Conservation (phyloP, 2,888 invertebrate genomes). For the Drosophila yooni region DNA sequence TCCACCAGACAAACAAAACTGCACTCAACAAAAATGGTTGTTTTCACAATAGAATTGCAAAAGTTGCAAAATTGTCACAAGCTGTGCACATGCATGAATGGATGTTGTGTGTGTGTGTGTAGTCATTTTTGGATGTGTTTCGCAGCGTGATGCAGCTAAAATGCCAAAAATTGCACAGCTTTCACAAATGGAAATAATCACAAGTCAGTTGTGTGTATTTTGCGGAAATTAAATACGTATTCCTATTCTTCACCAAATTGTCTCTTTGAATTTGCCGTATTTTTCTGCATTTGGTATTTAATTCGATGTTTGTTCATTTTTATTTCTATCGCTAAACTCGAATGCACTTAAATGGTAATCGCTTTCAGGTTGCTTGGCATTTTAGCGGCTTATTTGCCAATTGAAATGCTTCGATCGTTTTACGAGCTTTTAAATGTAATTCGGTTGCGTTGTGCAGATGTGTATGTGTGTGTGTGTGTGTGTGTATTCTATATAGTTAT, state of each 20-base stretch:
- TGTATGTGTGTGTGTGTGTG: constrained; percentile 6
- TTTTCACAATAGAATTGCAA: constrained; percentile 19
- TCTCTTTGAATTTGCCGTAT: constrained; percentile 2
- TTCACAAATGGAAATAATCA: constrained; percentile 61
- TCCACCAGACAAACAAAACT: constrained; percentile 5
- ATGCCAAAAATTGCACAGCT: constrained; percentile 34
- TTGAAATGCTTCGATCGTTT: constrained; percentile 50
- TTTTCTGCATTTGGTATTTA: constrained; percentile 6
- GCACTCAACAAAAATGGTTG: constrained; percentile 8
- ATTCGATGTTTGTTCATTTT: neutral
- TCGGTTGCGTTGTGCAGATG: constrained; percentile 70
- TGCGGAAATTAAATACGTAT: constrained; percentile 52
- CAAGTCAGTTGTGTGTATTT: constrained; percentile 56
- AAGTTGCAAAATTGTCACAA: constrained; percentile 36
- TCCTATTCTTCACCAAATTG: neutral
- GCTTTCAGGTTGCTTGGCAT: constrained; percentile 25
- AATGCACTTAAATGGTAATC: constrained; percentile 38
- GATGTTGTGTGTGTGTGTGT: constrained; percentile 1
- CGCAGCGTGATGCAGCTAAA: constrained; percentile 38
- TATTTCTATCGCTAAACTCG: constrained; percentile 8
- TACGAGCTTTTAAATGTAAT: constrained; percentile 71
- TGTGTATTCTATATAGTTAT: constrained; percentile 53
- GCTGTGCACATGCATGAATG: constrained; percentile 5
- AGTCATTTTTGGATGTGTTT: constrained; percentile 29
- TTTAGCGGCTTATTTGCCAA: constrained; percentile 51